A percentile compares a stretch with the other conserved stretches of the same genome.
Conservation (phyloP, 2,113 vertebrate species). For the Phaethornis superciliosus region DNA sequence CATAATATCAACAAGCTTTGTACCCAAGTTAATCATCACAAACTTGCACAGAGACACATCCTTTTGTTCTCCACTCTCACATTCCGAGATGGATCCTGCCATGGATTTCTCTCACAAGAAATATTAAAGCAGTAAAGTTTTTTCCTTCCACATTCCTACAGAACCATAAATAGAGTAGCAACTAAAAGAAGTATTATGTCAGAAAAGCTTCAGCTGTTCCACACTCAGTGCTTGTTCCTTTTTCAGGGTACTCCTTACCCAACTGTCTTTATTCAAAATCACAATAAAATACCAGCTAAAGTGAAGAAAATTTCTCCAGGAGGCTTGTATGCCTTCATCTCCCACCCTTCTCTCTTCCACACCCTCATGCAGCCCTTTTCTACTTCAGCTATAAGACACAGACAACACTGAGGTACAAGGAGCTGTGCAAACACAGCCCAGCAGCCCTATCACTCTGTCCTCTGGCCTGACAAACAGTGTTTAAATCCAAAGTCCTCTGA, state of each 20-base stretch:
- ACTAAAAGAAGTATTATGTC: slow-evolving; percentile 10
- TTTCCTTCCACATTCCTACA: slow-evolving; percentile 41
- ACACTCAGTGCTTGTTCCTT: neutral
- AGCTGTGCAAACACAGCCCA: neutral
- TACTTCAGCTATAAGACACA: neutral
- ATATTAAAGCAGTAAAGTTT: slow-evolving; percentile 69
- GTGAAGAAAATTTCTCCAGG: neutral
- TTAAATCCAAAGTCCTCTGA: neutral
- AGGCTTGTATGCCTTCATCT: neutral
- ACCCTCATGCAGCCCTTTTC: neutral
- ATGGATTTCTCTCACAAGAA: slow-evolving; percentile 61
- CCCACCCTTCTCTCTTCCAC: neutral
- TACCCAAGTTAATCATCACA: slow-evolving; percentile 54
- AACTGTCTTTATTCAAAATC: slow-evolving; percentile 28
- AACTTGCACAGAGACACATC: slow-evolving; percentile 31
- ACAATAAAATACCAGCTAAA: slow-evolving; percentile 35
- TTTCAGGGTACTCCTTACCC: neutral
- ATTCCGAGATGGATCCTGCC: slow-evolving; percentile 49
- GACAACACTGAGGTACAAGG: neutral
- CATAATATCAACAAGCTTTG: neutral
- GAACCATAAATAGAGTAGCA: slow-evolving; percentile 36
- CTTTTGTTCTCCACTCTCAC: slow-evolving; percentile 57
- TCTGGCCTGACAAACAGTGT: neutral
- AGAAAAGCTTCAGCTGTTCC: slow-evolving; percentile 36
- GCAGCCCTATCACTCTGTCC: neutral